Evolutionary conservation across 2,888 invertebrate genomes (phyloP).

Genomic region (Agrenia bidenticulata): DNA sequence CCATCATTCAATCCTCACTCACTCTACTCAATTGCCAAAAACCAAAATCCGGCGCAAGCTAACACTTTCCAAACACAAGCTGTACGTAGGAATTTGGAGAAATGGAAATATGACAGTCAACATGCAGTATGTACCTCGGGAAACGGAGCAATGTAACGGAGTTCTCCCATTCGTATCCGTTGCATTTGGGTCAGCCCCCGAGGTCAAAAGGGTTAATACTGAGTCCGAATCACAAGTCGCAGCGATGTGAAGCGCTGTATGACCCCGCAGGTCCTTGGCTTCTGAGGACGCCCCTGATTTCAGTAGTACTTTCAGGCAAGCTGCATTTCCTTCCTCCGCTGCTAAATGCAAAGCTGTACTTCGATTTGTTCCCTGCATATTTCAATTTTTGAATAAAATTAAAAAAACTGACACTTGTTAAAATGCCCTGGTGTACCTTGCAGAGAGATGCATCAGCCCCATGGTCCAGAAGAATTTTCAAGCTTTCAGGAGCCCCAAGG

Average conservation of each 20-base stretch:
- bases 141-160: constrained; percentile 78
- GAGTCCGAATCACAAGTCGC: constrained; percentile 74
- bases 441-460: constrained; percentile 64
- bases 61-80: too few species aligned
- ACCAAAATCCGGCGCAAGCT: too few species aligned
- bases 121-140: constrained; percentile 71
- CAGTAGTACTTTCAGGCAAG: constrained; percentile 71
- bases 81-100: too few species aligned
- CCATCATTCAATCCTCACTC: too few species aligned
- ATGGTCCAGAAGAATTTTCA: constrained; percentile 71
- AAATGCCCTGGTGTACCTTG: too few species aligned
- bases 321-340: constrained; percentile 69
- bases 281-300: constrained; percentile 76
- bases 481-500: constrained; percentile 65
- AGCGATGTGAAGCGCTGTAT: constrained; percentile 75
- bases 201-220: constrained; percentile 68
- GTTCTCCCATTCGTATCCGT: constrained; percentile 60
- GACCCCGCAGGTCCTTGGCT: constrained; percentile 71
- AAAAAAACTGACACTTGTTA: background rate
- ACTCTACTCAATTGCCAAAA: too few species aligned
- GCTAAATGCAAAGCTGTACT: constrained; percentile 82
- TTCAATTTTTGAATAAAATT: constrained; percentile 1
- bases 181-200: constrained; percentile 64
- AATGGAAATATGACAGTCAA: background rate
- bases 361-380: constrained; percentile 37